These are phyloP conservation scores for Bujurquina vittata DNA, from an alignment of 2,113 vertebrate genomes.

Conservation along the genomic window DNA sequence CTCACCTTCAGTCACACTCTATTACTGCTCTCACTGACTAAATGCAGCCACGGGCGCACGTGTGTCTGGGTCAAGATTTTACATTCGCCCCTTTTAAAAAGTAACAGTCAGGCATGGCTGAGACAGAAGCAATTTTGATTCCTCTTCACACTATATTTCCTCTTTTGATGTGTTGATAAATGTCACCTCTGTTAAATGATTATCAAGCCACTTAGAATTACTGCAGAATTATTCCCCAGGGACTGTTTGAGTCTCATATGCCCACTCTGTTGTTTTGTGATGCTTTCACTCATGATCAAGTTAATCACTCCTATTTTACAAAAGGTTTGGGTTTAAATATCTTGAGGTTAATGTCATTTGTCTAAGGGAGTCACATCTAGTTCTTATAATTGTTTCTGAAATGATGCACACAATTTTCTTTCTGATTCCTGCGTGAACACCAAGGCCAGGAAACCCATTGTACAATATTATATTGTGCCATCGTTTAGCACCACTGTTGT, in stretches of 20 bases:
- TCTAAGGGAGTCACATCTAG: constrained; percentile 13
- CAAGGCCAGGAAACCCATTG: not conserved
- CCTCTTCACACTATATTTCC: constrained; percentile 58
- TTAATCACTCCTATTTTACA: constrained; percentile 35
- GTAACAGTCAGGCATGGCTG: constrained; percentile 37
- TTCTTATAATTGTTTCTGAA: constrained; percentile 15
- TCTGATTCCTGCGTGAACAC: not conserved
- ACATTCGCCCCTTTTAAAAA: constrained; percentile 39
- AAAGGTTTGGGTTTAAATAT: constrained; percentile 8
- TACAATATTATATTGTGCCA: not conserved
- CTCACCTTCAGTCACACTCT: constrained; percentile 79
- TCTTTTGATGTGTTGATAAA: constrained; percentile 66
- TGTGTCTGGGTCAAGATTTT: constrained; percentile 69
- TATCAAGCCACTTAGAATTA: constrained; percentile 54
- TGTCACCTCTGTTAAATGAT: constrained; percentile 63
- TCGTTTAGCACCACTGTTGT: not conserved
- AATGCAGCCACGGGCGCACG: constrained; percentile 66
- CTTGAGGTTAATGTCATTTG: constrained; percentile 30
- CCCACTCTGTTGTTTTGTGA: constrained; percentile 20
- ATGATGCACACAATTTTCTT: not conserved
- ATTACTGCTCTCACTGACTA: constrained; percentile 77
- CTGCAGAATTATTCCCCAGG: constrained; percentile 33
- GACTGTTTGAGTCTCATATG: constrained; percentile 17
- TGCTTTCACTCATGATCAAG: constrained; percentile 29
- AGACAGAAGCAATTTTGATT: constrained; percentile 54